A percentile compares a stretch with the other conserved stretches of the same genome.
These are phyloP conservation scores for Ptychobarbus kaznakovi DNA, from an alignment of 2,797 vertebrate genomes.

Conservation along the genomic window DNA sequence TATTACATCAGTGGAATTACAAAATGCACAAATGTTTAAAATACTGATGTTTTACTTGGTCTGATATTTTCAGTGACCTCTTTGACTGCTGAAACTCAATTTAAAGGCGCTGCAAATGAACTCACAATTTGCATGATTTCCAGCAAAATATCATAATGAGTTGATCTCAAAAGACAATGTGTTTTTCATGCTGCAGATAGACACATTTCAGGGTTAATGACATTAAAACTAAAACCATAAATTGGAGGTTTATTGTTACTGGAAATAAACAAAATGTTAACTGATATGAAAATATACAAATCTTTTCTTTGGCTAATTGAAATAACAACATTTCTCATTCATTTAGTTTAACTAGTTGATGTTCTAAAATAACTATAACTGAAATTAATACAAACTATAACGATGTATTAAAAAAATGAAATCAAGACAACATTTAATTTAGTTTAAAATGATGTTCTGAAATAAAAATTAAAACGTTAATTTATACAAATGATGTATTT, in stretches of 20 bases:
- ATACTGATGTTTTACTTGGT: neutral
- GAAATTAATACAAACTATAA: too few species aligned
- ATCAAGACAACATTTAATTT: too few species aligned
- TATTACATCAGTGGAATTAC: neutral
- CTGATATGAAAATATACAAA: neutral
- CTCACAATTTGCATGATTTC: neutral
- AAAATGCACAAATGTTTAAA: neutral
- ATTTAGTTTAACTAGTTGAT: neutral
- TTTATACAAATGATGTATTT: neutral
- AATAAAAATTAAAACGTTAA: neutral
- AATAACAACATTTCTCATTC: neutral
- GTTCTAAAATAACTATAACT: neutral
- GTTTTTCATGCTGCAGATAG: neutral
- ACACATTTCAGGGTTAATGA: neutral
- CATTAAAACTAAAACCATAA: neutral
- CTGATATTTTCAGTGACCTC: neutral
- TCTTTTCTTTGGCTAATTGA: neutral
- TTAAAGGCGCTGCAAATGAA: constrained; percentile 20
- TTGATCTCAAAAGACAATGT: neutral
- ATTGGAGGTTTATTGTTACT: neutral
- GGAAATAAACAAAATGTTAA: neutral
- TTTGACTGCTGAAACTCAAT: neutral
- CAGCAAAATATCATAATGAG: neutral
- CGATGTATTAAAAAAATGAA: too few species aligned
- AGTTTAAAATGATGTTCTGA: neutral